Percentiles rank a stretch among this genome's conserved stretches.
These are phyloP conservation scores for Dromaius novaehollandiae DNA, from an alignment of 2,113 vertebrate species.

Conservation along the genomic window DNA sequence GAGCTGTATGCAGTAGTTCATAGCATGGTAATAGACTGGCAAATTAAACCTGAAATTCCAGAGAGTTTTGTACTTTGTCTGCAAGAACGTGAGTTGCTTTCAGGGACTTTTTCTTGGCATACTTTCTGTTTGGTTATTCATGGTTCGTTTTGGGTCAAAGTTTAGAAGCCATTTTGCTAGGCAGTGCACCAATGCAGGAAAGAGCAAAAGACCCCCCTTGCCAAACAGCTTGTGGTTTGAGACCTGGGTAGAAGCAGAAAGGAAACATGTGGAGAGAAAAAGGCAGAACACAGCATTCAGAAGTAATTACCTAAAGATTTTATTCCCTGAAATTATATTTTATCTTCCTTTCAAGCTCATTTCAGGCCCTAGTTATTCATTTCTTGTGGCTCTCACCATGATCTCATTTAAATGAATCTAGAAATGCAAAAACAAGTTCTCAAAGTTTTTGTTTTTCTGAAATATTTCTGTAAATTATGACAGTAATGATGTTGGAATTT, in stretches of 20 bases:
- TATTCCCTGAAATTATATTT: not conserved
- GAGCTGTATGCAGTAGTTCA: not conserved
- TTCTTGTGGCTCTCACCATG: not conserved
- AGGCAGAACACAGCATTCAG: no score
- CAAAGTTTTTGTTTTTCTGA: not conserved
- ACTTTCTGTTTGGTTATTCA: not conserved
- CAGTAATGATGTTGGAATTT: not conserved
- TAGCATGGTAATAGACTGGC: not conserved
- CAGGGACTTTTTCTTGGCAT: not conserved
- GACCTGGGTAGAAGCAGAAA: not conserved
- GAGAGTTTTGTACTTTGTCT: not conserved
- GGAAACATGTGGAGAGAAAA: not conserved
- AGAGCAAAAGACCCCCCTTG: not conserved
- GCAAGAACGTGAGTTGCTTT: not conserved
- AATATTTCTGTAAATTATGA: not conserved
- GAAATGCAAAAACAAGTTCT: not conserved
- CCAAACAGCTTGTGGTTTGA: not conserved
- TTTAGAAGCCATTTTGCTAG: not conserved
- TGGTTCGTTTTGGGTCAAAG: not conserved
- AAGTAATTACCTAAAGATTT: not conserved
- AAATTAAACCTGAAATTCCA: slow-evolving; percentile 3
- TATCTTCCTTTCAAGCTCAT: not conserved
- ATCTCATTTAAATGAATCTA: not conserved
- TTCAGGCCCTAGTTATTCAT: not conserved
- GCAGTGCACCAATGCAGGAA: not conserved